These are phyloP conservation scores for Doryteuthis pealeii DNA, from an alignment of 1,140 invertebrate species.

Conservation along the genomic window DNA sequence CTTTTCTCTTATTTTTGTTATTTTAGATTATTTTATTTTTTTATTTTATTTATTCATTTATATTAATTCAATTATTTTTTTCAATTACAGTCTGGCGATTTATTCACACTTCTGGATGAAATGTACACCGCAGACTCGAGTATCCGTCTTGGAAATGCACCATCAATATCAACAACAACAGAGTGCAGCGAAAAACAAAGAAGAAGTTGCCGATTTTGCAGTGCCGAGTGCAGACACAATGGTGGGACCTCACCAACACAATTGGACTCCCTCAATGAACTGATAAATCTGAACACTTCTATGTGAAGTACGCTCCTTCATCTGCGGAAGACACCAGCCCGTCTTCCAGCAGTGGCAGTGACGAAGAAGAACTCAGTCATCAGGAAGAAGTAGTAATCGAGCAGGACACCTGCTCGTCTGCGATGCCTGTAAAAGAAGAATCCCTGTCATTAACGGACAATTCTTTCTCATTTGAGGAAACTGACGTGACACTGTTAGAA, in stretches of 20 bases:
- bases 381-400: background rate
- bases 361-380: background rate
- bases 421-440: background rate
- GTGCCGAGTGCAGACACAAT: slow-evolving; percentile 22
- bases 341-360: background rate
- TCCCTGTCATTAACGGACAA: background rate
- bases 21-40: too few species aligned
- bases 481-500: background rate
- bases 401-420: background rate
- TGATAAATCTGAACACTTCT: slow-evolving; percentile 59
- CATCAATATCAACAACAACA: too few species aligned
- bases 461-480: background rate
- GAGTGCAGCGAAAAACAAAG: too few species aligned
- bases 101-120: slow-evolving; percentile 44
- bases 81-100: slow-evolving; percentile 50
- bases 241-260: slow-evolving; percentile 60
- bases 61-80: too few species aligned
- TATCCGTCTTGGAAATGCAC: background rate
- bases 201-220: too few species aligned
- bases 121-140: background rate
- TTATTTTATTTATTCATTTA: too few species aligned
- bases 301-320: slow-evolving; percentile 21
- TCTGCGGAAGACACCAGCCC: too few species aligned
- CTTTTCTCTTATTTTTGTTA: too few species aligned
- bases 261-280: slow-evolving; percentile 61